Evolutionary conservation across 2,113 vertebrate genomes (phyloP).

Genomic region (Spea multiplicata): DNA sequence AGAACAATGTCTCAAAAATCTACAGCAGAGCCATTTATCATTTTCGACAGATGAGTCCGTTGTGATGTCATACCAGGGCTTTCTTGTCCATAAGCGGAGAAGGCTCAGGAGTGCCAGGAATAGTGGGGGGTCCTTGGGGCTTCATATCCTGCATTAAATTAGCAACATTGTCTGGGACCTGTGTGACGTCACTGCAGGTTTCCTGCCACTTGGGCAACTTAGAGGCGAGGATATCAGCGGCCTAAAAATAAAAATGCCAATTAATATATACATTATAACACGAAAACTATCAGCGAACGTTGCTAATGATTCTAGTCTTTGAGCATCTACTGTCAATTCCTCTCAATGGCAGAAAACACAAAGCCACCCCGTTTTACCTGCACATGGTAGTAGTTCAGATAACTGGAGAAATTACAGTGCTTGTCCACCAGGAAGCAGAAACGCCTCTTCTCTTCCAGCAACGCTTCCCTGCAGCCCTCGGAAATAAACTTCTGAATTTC

Average conservation of each 20-base stretch:
- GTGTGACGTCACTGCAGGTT: slow-evolving; percentile 83
- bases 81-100: slow-evolving; percentile 71
- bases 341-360: too few relatives aligned
- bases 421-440: slow-evolving; percentile 97
- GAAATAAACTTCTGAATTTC: slow-evolving; percentile 94
- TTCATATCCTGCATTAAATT: slow-evolving; percentile 83
- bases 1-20: too few relatives aligned
- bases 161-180: slow-evolving; percentile 81
- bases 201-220: slow-evolving; percentile 89
- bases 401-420: slow-evolving; percentile 85
- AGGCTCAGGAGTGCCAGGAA: slow-evolving; percentile 73
- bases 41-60: too few relatives aligned
- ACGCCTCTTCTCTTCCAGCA: slow-evolving; percentile 91
- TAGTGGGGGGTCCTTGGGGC: slow-evolving; percentile 60
- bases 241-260: slow-evolving; percentile 60
- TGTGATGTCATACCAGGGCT: slow-evolving; percentile 63
- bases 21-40: too few relatives aligned
- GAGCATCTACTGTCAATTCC: too few relatives aligned
- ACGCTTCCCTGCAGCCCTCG: slow-evolving; percentile 89
- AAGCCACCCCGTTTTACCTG: slow-evolving; percentile 68
- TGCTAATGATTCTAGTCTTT: too few relatives aligned
- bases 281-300: too few relatives aligned
- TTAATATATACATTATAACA: background rate
- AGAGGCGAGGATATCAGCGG: slow-evolving; percentile 77
- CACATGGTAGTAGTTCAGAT: slow-evolving; percentile 76